Conservation (phyloP, 2,797 vertebrate genomes). For the Rhyacichthys aspro region DNA sequence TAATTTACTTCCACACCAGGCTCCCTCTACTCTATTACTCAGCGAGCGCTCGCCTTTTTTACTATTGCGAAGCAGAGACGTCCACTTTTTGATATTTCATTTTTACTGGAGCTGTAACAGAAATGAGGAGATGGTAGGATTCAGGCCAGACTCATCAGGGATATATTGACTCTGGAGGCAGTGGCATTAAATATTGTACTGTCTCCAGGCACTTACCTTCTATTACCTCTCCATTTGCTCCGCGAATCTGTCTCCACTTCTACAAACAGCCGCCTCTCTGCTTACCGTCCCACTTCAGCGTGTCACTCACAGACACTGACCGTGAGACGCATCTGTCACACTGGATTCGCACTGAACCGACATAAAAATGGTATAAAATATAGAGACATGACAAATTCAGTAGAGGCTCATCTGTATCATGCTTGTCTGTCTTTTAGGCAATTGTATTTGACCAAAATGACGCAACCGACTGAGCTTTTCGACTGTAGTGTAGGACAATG, state of each 20-base stretch:
- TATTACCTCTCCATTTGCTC: conserved; percentile 30
- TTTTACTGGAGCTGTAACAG: conserved; percentile 15
- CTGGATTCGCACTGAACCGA: not conserved
- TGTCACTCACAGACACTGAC: conserved; percentile 14
- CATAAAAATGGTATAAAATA: not conserved
- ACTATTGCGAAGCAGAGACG: conserved; percentile 36
- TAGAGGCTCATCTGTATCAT: no score
- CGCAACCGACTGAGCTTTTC: no score
- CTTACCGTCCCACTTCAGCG: conserved; percentile 1
- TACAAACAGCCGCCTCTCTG: not conserved
- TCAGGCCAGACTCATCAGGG: conserved; percentile 57
- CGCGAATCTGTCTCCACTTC: conserved; percentile 30
- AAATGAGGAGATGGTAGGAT: conserved; percentile 32
- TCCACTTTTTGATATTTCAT: conserved; percentile 28
- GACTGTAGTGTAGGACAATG: no score
- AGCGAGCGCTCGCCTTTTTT: conserved; percentile 37
- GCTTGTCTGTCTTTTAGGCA: no score
- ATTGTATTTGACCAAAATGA: no score
- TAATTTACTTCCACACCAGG: conserved; percentile 50
- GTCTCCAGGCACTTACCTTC: conserved; percentile 49
- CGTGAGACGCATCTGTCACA: not conserved
- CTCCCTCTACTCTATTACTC: conserved; percentile 28
- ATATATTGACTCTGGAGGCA: conserved; percentile 51
- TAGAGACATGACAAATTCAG: not conserved
- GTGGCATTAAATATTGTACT: conserved; percentile 42